Evolutionary conservation across 1,140 invertebrate species (phyloP), one percentile per base, ranked within the genome.

Genomic region (Apocrypta bakeri): DNA sequence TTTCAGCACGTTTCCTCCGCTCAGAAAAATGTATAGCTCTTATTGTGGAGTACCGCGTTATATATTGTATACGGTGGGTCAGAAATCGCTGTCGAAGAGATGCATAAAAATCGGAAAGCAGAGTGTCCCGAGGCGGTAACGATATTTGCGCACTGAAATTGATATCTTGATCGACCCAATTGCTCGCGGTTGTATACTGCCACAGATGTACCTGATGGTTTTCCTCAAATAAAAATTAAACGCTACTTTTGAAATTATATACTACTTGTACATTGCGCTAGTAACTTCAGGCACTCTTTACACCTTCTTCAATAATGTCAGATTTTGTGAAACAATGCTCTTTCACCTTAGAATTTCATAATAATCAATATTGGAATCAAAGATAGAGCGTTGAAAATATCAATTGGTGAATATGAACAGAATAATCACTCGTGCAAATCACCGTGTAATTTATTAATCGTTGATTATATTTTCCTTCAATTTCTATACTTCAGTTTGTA

Each of bases 11-110:
- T 72, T 72, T 42, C 69, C 33, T 72, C 7, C 4, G n/a, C 21
- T 29, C 14, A n/a, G 25, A 17, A 31, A 56, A 74, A 61, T 25
- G 2, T 56, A 6, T 21, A 76, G 74, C 69, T 83, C 84, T 71
- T 78, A 84, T 72, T 72, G 69, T 75, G 81, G 79, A 42, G 66
- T 48, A 27, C 7, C 72, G 33, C 33, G 33, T 37, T 37, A 4
- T 37, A 9, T 37, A 37, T 37, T 48, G 12, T 48, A 48, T 48
- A 4, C 21, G 17, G 61, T 4, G 33, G 24, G 12, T 31, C 21
- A 14, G 14, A 8, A 79, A 25, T 72, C 33, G 31, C n/a, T n/a
- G n/a, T n/a, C n/a, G 66, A 69, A 37, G 33, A 79, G 3, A 31
- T 56, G 48, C 40, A 69, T 69, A 69, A 69, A 31, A 69, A 69